phyloP scores from a whole-genome alignment of 1,140 invertebrate species.

The Caenorhabditis brenneri region DNA sequence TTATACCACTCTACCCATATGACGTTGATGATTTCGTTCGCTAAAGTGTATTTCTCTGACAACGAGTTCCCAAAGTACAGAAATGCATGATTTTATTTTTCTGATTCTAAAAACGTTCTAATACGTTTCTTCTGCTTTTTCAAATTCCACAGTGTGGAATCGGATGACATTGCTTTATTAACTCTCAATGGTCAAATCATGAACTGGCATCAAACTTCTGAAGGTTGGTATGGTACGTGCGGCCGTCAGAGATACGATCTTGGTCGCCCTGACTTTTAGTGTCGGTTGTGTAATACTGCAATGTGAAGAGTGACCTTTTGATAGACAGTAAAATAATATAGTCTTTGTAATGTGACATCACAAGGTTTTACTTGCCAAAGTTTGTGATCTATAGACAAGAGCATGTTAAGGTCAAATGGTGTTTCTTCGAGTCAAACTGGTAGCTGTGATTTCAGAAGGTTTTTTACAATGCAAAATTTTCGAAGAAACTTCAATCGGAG shows the following conservation, averaged over 20 bases:
- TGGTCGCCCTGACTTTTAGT: not conserved
- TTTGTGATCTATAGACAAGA: not conserved
- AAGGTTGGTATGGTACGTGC: not conserved
- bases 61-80: no score
- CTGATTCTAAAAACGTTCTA: no score
- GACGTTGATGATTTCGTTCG: not conserved
- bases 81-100: no score
- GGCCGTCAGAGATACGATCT: not conserved
- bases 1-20: no score
- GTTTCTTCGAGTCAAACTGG: no score
- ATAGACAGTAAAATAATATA: not conserved
- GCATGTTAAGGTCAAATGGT: not conserved
- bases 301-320: not conserved
- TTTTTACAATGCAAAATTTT: no score
- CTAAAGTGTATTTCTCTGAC: no score
- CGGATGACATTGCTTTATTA: not conserved
- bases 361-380: not conserved
- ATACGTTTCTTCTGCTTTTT: no score
- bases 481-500: no score
- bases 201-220: not conserved
- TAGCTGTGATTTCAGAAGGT: no score
- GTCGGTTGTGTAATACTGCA: not conserved
- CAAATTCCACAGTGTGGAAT: not conserved
- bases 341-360: not conserved
- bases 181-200: not conserved